A percentile compares a stretch with the other conserved stretches of the same genome.
These are phyloP conservation scores for Microcebus lehilahytsara DNA, from an alignment of 2,113 vertebrate species.

Conservation along the genomic window DNA sequence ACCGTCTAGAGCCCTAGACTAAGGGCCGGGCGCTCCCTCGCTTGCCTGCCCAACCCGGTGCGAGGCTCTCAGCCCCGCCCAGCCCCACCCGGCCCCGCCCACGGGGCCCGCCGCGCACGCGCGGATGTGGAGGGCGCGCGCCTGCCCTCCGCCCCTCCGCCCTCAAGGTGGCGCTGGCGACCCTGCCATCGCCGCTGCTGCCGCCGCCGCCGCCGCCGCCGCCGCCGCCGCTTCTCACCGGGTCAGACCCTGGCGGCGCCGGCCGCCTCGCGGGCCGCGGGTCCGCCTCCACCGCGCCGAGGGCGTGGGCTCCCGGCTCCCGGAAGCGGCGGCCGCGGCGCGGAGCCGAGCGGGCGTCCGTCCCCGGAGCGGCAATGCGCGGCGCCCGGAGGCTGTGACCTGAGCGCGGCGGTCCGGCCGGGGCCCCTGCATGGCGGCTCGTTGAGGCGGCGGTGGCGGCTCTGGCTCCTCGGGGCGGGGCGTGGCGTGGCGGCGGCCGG, in stretches of 20 bases:
- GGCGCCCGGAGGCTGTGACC: background rate
- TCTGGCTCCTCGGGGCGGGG: background rate
- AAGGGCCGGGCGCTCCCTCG: no score
- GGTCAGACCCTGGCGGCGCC: constrained; percentile 16
- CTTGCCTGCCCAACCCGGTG: rapidly evolving
- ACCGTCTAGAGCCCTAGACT: background rate
- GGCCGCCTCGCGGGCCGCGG: background rate
- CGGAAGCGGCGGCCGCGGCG: constrained; percentile 70
- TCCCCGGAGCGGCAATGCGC: constrained; percentile 43
- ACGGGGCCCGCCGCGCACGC: background rate
- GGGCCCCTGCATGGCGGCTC: constrained; percentile 40
- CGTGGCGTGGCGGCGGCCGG: constrained; percentile 34
- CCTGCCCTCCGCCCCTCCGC: background rate
- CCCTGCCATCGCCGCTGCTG: background rate
- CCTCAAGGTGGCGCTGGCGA: constrained; percentile 59
- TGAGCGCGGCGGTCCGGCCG: background rate
- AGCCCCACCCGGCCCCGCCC: rapidly evolving
- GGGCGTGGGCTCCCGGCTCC: constrained; percentile 69
- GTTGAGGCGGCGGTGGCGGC: constrained; percentile 27
- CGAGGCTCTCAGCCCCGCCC: rapidly evolving
- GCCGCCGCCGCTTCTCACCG: background rate
- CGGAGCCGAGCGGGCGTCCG: constrained; percentile 25
- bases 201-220: background rate
- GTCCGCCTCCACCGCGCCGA: constrained; percentile 62
- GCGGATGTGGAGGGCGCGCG: background rate